A percentile compares a stretch with the other conserved stretches of the same genome.
Conservation (phyloP, 2,797 vertebrate species). For the Psittacula echo region DNA sequence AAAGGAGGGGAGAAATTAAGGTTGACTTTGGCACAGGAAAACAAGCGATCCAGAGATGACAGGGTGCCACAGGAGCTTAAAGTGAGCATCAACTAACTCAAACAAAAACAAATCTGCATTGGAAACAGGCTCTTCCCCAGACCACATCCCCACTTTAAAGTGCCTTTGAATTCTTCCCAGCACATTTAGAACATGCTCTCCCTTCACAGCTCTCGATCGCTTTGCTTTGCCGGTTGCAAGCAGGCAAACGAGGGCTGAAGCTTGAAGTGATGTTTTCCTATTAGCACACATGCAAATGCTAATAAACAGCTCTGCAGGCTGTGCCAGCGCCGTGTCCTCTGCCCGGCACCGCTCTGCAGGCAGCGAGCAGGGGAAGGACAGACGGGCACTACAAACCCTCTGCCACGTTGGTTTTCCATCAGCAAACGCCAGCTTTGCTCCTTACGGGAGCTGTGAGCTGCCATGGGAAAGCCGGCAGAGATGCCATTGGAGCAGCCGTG, state of each 20-base stretch:
- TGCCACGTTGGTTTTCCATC: accelerated
- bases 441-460: accelerated
- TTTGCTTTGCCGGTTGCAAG: conserved; percentile 8
- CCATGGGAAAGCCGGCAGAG: background rate
- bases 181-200: conserved; percentile 5
- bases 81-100: conserved; percentile 68
- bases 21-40: conserved; percentile 60
- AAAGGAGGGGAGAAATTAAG: conserved; percentile 54
- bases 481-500: background rate
- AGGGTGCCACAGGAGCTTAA: conserved; percentile 53
- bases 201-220: background rate
- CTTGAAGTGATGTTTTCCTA: background rate
- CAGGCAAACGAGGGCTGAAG: conserved; percentile 41
- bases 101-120: conserved; percentile 62
- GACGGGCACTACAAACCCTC: accelerated
- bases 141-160: conserved; percentile 49
- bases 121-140: conserved; percentile 56
- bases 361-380: background rate
- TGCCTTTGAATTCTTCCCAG: conserved; percentile 61
- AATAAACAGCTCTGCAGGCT: background rate
- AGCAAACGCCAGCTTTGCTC: background rate
- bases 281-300: background rate
- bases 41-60: conserved; percentile 57
- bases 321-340: accelerated
- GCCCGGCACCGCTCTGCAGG: background rate